Conservation (phyloP, 2,113 vertebrate genomes). For the Nyctereutes procyonoides region DNA sequence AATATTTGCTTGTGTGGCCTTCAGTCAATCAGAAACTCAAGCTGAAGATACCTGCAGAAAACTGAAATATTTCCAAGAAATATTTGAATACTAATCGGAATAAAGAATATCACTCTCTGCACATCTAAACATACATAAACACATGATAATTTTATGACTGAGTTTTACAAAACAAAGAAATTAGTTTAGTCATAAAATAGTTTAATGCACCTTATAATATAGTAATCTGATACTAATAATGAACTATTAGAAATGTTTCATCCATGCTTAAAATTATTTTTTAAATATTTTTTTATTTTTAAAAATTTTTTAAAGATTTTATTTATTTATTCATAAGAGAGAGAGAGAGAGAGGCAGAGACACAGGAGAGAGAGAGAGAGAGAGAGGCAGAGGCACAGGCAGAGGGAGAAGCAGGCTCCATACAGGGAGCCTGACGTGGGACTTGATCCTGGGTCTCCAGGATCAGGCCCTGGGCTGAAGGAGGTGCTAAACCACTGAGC, state of each 20-base stretch:
- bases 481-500: too few relatives aligned
- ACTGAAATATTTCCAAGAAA: not conserved
- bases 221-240: not conserved
- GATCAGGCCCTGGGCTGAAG: too few relatives aligned
- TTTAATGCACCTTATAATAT: not conserved
- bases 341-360: too few relatives aligned
- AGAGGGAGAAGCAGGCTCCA: too few relatives aligned
- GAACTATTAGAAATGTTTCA: not conserved
- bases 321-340: too few relatives aligned
- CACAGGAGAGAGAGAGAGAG: too few relatives aligned
- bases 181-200: conserved; percentile 20
- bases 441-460: too few relatives aligned
- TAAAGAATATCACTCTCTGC: not conserved
- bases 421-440: too few relatives aligned
- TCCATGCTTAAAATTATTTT: conserved; percentile 16
- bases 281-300: not conserved
- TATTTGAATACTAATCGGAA: conserved; percentile 2
- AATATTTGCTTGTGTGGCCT: not conserved
- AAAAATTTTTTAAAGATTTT: too few relatives aligned
- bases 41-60: not conserved
- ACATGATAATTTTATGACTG: conserved; percentile 1
- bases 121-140: not conserved
- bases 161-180: conserved; percentile 40
- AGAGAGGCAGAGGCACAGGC: too few relatives aligned
- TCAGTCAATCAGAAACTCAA: not conserved